Evolutionary conservation across 2,888 invertebrate genomes (phyloP), one percentile per base, ranked within the genome.

Genomic region (Drosophila mulleri): DNA sequence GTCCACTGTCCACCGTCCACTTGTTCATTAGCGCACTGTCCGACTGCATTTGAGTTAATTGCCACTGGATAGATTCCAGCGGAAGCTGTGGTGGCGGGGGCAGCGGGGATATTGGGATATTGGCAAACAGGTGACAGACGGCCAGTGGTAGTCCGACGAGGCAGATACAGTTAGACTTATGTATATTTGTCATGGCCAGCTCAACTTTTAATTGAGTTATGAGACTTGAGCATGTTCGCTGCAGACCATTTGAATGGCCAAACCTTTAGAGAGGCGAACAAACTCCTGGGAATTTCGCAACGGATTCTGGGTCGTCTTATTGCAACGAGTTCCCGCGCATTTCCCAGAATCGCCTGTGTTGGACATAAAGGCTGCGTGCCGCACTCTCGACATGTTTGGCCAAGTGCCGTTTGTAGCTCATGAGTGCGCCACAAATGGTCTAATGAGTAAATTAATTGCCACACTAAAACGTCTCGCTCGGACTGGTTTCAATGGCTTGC

Each of bases 391-490:
- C 79, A 20, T 59, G 61, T 63, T 71, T 71, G 58, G 60, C 64
- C 63, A 50, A 66, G 60, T 64, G 76, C 76, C 72, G 80, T 79
- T 79, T 71, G 54, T 67, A 72, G 80, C 50, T 62, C 48, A 68
- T 57, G 54, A 60, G 65, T 63, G 58, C 44, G 18, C 72, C 76
- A 71, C 37, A 80, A 72, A 80, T 80, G 80, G 82, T 72, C 82
- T 80, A 80, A 80, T 82, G 82, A 80, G 82, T 80, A 80, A 80
- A 80, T 80, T 80, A 80, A 80, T 80, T 80, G 68, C 70, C 23
- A 26, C 70, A 62, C 79, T 57, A 72, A 78, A 72, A 59, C 68
- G 68, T 68, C 53, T 35, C 50, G 23, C 42, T 3, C 32, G 44
- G 60, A 71, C 82, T 9, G 57, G 70, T 75, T 75, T 66, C 62